Conservation (phyloP, 2,888 invertebrate genomes). For the Heliconius hortense region DNA sequence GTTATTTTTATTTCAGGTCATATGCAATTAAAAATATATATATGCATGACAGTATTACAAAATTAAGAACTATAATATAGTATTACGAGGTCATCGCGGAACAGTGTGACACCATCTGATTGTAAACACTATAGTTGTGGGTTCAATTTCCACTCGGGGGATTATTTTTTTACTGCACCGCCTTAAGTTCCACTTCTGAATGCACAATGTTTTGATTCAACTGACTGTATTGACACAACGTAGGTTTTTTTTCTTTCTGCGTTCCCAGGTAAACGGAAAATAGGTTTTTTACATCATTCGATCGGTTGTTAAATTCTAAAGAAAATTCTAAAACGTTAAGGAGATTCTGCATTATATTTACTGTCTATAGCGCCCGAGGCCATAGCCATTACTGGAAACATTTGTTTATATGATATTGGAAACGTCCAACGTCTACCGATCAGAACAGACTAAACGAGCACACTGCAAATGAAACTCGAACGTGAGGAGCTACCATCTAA, state of each 20-base stretch:
- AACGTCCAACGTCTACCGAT: slow-evolving; percentile 50
- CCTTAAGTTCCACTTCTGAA: background rate
- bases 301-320: background rate
- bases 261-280: background rate
- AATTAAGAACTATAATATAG: background rate
- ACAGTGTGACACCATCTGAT: background rate
- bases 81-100: background rate
- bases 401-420: slow-evolving; percentile 43
- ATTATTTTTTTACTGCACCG: no score
- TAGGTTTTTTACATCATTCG: background rate
- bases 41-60: background rate
- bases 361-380: background rate
- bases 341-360: background rate
- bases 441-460: slow-evolving; percentile 44
- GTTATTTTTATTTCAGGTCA: background rate
- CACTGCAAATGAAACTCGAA: slow-evolving; percentile 57
- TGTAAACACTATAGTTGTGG: no score
- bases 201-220: background rate
- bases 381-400: slow-evolving; percentile 9
- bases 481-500: slow-evolving; percentile 49
- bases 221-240: background rate
- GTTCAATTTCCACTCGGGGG: no score
- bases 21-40: background rate
- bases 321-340: background rate
- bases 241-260: background rate